phyloP scores from a whole-genome alignment of 1,140 invertebrate genomes.

The Dendrolimus punctatus region DNA sequence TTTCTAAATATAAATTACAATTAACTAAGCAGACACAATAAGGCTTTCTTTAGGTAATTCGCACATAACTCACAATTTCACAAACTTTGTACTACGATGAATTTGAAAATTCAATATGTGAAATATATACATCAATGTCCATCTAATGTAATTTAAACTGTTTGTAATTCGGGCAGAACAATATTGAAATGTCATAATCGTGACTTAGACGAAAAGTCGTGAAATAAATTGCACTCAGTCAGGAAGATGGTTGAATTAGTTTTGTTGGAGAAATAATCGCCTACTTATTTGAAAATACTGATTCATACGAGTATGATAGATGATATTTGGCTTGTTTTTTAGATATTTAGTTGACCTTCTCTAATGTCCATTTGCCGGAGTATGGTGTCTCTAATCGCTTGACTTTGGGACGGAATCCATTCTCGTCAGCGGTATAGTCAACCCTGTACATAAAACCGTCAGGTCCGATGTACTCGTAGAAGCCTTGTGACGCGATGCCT shows the following conservation, averaged over 20 bases:
- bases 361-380: slow-evolving; percentile 61
- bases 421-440: slow-evolving; percentile 77
- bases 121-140: slow-evolving; percentile 11
- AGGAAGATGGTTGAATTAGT: slow-evolving; percentile 7
- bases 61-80: slow-evolving; percentile 18
- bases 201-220: slow-evolving; percentile 26
- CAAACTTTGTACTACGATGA: slow-evolving; percentile 27
- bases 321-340: slow-evolving; percentile 19
- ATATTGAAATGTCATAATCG: slow-evolving; percentile 36
- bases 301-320: slow-evolving; percentile 40
- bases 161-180: slow-evolving; percentile 7
- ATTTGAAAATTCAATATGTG: slow-evolving; percentile 8
- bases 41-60: slow-evolving; percentile 22
- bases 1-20: slow-evolving; percentile 58
- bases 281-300: slow-evolving; percentile 60
- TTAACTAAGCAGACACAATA: slow-evolving; percentile 39
- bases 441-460: slow-evolving; percentile 75
- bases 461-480: slow-evolving; percentile 76
- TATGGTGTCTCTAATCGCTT: slow-evolving; percentile 63
- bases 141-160: slow-evolving; percentile 7
- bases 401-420: slow-evolving; percentile 77
- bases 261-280: slow-evolving; percentile 20
- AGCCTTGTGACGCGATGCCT: slow-evolving; percentile 77
- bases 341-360: slow-evolving; percentile 52
- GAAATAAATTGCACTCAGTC: slow-evolving; percentile 20